These are phyloP conservation scores for Discoglossus pictus DNA, from an alignment of 2,797 vertebrate genomes.

Conservation along the genomic window DNA sequence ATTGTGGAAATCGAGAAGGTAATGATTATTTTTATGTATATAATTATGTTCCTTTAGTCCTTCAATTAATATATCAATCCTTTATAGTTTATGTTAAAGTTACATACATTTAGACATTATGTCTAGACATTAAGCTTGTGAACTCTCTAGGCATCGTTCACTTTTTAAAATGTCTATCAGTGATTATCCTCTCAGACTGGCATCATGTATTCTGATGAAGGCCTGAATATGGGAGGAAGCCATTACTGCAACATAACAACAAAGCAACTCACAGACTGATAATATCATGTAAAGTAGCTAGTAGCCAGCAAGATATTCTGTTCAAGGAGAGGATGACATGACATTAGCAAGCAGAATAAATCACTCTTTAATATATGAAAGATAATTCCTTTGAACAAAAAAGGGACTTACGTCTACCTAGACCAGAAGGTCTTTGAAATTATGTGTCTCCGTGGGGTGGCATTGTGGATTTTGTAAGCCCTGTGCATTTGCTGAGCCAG, in stretches of 20 bases:
- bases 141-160: slow-evolving; percentile 56
- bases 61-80: too few relatives aligned
- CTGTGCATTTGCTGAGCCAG: slow-evolving; percentile 14
- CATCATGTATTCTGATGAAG: slow-evolving; percentile 50
- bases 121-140: too few relatives aligned
- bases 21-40: too few relatives aligned
- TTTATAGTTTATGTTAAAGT: too few relatives aligned
- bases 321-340: slow-evolving; percentile 48
- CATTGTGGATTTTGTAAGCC: slow-evolving; percentile 26
- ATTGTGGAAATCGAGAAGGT: too few relatives aligned
- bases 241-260: slow-evolving; percentile 52
- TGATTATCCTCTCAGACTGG: slow-evolving; percentile 57
- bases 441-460: slow-evolving; percentile 41
- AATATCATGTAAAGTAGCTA: slow-evolving; percentile 35
- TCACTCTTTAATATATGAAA: slow-evolving; percentile 34
- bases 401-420: slow-evolving; percentile 33
- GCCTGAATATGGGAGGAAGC: slow-evolving; percentile 51
- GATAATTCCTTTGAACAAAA: slow-evolving; percentile 48
- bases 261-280: slow-evolving; percentile 40
- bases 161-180: slow-evolving; percentile 53
- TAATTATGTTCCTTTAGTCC: too few relatives aligned
- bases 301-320: slow-evolving; percentile 39
- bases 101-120: too few relatives aligned
- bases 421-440: slow-evolving; percentile 50
- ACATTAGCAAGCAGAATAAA: not conserved